Conservation (phyloP, 2,888 invertebrate species). For the Abrostola tripartita region DNA sequence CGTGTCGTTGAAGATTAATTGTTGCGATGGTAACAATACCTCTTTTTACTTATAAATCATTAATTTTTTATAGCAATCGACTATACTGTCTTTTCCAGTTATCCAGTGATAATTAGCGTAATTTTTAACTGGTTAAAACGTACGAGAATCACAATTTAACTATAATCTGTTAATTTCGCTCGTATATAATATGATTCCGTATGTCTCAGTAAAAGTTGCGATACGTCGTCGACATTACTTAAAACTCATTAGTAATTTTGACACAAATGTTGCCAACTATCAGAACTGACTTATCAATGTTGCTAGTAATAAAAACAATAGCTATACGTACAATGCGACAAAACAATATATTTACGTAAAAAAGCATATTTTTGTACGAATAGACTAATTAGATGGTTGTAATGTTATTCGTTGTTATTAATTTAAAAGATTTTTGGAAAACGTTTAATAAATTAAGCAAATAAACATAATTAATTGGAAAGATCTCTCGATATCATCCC, state of each 20-base stretch:
- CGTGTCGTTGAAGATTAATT: too few relatives aligned
- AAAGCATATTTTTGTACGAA: conserved; percentile 21
- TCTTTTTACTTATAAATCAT: too few relatives aligned
- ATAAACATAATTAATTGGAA: conserved; percentile 16
- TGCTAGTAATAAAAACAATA: conserved; percentile 10
- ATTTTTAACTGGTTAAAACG: too few relatives aligned
- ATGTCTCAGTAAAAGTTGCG: not conserved
- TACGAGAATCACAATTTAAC: too few relatives aligned
- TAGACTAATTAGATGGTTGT: conserved; percentile 36
- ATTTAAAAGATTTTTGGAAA: conserved; percentile 6
- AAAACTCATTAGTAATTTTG: not conserved
- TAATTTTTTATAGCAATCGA: too few relatives aligned
- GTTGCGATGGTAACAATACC: too few relatives aligned
- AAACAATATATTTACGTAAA: conserved; percentile 12
- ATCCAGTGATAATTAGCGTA: too few relatives aligned
- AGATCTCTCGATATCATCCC: conserved; percentile 44
- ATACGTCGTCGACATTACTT: not conserved
- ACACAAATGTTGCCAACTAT: conserved; percentile 10
- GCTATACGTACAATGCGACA: conserved; percentile 9
- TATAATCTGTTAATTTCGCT: too few relatives aligned
- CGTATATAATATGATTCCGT: not conserved
- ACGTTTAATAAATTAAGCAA: not conserved
- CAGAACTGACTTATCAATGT: conserved; percentile 10
- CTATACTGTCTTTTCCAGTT: too few relatives aligned
- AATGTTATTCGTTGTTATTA: conserved; percentile 33